Conservation (phyloP, 2,888 invertebrate species). For the Rotaria magnacalcarata region DNA sequence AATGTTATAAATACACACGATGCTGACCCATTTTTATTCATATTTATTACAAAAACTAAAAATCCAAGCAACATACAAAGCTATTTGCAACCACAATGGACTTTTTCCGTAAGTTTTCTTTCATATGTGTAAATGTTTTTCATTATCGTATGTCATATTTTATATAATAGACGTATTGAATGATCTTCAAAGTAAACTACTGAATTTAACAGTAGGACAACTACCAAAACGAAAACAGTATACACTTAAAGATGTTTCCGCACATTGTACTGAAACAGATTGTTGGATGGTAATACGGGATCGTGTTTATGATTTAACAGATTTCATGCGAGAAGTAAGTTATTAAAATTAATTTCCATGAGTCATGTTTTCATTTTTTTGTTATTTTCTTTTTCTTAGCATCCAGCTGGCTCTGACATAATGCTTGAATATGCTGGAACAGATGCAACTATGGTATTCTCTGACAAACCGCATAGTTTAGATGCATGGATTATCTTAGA, state of each 20-base stretch:
- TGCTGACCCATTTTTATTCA: neutral
- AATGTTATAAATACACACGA: conserved; percentile 7
- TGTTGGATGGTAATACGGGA: conserved; percentile 46
- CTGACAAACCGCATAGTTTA: conserved; percentile 44
- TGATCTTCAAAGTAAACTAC: neutral
- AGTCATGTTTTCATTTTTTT: too few relatives aligned
- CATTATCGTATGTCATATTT: neutral
- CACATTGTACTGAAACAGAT: conserved; percentile 41
- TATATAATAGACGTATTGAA: neutral
- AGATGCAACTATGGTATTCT: conserved; percentile 45
- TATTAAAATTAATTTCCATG: too few relatives aligned
- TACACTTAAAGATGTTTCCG: conserved; percentile 43
- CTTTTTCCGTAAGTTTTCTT: neutral
- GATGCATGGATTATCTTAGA: conserved; percentile 38
- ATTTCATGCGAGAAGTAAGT: conserved; percentile 38
- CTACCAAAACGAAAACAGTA: conserved; percentile 38
- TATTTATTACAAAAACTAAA: neutral
- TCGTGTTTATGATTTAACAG: conserved; percentile 44
- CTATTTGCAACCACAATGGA: neutral
- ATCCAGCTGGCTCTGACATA: conserved; percentile 45
- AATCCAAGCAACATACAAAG: neutral
- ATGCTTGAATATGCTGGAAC: conserved; percentile 46
- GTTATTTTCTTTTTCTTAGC: neutral
- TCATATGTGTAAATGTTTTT: neutral
- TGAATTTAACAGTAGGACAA: neutral